These are phyloP conservation scores for Tarsius wallacei DNA, from an alignment of 2,797 vertebrate genomes.

Conservation along the genomic window DNA sequence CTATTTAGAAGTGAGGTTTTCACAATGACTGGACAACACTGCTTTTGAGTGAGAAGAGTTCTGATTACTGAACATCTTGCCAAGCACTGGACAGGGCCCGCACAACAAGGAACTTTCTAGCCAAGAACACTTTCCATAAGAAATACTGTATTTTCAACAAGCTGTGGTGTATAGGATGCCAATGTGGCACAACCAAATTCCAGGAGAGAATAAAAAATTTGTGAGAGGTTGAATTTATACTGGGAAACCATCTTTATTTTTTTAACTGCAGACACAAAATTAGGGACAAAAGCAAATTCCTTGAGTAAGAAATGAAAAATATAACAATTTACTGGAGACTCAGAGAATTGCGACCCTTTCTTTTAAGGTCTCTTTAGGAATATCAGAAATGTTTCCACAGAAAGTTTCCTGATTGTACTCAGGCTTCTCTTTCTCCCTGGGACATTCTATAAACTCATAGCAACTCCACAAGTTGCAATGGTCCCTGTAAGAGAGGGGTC, in stretches of 20 bases:
- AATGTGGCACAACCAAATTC: neutral
- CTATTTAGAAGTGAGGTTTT: neutral
- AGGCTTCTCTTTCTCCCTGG: neutral
- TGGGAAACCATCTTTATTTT: neutral
- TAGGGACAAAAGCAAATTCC: neutral
- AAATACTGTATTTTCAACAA: neutral
- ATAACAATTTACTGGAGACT: neutral
- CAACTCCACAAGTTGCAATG: neutral
- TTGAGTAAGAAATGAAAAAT: conserved; percentile 12
- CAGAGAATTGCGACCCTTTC: neutral
- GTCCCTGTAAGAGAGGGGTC: neutral
- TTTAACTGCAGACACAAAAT: neutral
- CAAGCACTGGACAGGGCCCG: neutral
- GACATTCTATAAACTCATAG: neutral
- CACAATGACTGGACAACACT: neutral
- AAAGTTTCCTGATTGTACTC: neutral
- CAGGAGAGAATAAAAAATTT: neutral
- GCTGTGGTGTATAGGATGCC: neutral
- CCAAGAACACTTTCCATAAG: neutral
- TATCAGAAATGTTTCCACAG: neutral
- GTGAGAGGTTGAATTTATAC: neutral
- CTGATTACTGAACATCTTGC: neutral
- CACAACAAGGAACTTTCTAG: neutral
- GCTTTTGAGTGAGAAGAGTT: neutral
- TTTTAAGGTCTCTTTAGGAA: conserved; percentile 1